Conservation (phyloP, 2,113 vertebrate genomes). For the Cyphomyrus plagiostoma region DNA sequence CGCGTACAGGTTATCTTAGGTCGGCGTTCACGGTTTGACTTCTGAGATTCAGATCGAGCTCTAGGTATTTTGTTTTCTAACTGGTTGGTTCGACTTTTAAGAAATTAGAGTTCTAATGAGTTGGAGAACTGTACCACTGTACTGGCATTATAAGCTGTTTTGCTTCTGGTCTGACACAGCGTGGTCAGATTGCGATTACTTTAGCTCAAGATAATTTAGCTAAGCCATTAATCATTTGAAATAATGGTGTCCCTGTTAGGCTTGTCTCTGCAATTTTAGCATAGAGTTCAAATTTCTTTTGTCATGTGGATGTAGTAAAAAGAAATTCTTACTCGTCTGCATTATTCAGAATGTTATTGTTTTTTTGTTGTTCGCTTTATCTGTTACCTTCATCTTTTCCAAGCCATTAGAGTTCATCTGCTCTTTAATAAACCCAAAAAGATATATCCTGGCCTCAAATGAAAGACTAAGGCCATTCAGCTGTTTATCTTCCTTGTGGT, state of each 20-base stretch:
- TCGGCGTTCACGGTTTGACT: too few relatives aligned
- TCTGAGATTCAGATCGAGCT: too few relatives aligned
- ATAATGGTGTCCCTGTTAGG: not conserved
- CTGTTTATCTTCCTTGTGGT: not conserved
- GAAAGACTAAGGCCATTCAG: not conserved
- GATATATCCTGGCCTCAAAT: not conserved
- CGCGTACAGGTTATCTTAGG: too few relatives aligned
- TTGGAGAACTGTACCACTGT: too few relatives aligned
- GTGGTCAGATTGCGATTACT: not conserved
- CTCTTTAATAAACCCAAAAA: too few relatives aligned
- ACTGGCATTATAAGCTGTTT: not conserved
- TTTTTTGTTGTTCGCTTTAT: not conserved
- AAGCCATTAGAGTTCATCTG: not conserved
- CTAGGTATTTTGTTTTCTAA: too few relatives aligned
- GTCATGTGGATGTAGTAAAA: not conserved
- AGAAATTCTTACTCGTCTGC: not conserved
- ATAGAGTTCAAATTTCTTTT: not conserved
- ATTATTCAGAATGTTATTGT: not conserved
- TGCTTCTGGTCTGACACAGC: not conserved
- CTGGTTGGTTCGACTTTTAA: too few relatives aligned
- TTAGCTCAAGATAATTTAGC: not conserved
- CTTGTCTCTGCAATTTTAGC: not conserved
- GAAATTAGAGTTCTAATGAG: too few relatives aligned
- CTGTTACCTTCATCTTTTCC: not conserved
- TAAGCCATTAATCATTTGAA: not conserved